phyloP scores from a whole-genome alignment of 1,140 invertebrate species.

The Drosophila suzukii region DNA sequence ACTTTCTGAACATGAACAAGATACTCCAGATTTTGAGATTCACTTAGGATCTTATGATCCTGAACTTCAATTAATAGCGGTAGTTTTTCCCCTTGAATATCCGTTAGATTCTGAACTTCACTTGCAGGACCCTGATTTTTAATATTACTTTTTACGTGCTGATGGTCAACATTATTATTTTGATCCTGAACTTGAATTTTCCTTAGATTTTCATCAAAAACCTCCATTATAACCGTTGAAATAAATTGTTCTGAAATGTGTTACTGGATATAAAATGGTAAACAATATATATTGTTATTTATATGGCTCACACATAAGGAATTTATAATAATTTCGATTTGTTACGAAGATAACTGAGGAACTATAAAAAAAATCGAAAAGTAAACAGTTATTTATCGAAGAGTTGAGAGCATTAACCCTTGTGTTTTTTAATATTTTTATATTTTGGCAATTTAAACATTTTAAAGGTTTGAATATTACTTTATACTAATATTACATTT shows the following conservation, averaged over 20 bases:
- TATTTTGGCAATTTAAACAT: neutral
- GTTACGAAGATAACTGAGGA: no score
- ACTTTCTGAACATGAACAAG: neutral
- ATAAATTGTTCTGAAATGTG: no score
- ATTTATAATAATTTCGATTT: neutral
- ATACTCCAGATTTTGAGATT: neutral
- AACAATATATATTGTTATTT: no score
- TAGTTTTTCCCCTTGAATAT: no score
- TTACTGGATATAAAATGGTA: no score
- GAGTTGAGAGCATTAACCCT: neutral
- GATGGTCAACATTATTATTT: neutral
- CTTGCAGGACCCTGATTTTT: no score
- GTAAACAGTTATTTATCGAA: constrained; percentile 5
- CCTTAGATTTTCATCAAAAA: neutral
- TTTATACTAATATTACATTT: no score
- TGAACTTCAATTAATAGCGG: neutral
- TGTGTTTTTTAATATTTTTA: no score
- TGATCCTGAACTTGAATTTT: neutral
- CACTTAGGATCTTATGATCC: neutral
- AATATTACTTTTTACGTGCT: neutral
- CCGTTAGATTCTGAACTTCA: neutral
- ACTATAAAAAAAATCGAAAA: constrained; percentile 5
- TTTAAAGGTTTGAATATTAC: no score
- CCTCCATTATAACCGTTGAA: no score
- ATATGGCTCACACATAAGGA: no score